Conservation (phyloP, 2,113 vertebrate species). For the Rhabdomys dilectus region DNA sequence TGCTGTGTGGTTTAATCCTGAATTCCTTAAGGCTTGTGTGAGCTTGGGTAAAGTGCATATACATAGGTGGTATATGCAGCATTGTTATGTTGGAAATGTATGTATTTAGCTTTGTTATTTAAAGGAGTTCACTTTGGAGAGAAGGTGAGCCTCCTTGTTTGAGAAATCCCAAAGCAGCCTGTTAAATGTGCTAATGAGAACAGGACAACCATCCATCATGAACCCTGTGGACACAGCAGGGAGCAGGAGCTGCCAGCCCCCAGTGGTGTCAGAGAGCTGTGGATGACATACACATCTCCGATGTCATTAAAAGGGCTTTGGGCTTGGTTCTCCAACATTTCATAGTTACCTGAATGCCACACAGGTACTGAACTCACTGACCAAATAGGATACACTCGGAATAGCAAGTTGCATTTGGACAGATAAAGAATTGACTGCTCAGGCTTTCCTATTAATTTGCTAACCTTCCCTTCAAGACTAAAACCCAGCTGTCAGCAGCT, state of each 20-base stretch:
- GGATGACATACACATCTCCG: background rate
- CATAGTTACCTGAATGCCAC: slow-evolving; percentile 28
- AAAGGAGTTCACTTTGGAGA: slow-evolving; percentile 35
- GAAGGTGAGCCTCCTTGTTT: background rate
- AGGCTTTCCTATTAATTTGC: slow-evolving; percentile 13
- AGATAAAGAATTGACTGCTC: slow-evolving; percentile 21
- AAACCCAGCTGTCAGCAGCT: slow-evolving; percentile 40
- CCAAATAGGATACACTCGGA: slow-evolving; percentile 37
- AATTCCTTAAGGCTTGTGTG: background rate
- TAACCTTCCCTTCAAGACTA: background rate
- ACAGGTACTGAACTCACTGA: slow-evolving; percentile 15
- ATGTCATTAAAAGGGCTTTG: slow-evolving; percentile 47
- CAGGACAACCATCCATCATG: background rate
- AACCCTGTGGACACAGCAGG: background rate
- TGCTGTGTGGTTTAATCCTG: background rate
- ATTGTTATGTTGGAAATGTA: background rate
- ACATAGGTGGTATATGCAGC: background rate
- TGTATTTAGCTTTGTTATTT: slow-evolving; percentile 1
- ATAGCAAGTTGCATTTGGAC: slow-evolving; percentile 52
- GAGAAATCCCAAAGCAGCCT: background rate
- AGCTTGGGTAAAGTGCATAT: background rate
- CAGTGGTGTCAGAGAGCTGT: background rate
- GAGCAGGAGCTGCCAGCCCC: background rate
- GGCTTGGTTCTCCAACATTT: background rate
- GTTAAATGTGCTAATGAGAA: slow-evolving; percentile 28